Percentiles rank a stretch among this genome's conserved stretches.
phyloP scores from a whole-genome alignment of 1,140 invertebrate genomes.

The Bacillus rossius region DNA sequence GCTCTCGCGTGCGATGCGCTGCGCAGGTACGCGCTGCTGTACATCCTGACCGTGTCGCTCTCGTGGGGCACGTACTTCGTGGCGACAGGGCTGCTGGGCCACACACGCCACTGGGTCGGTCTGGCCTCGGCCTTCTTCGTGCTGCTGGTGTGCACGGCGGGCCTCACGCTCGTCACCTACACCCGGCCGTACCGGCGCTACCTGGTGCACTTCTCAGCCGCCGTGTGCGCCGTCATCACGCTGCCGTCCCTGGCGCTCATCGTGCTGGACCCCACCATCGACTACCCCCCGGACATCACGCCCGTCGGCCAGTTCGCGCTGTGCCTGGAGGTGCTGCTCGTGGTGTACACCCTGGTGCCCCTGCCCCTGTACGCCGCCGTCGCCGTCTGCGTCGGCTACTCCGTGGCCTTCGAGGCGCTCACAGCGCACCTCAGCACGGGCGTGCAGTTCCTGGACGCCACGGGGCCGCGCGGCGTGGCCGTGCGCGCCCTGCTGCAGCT shows the following conservation, averaged over 20 bases:
- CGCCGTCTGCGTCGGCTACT: conserved; percentile 70
- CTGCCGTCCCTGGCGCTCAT: conserved; percentile 58
- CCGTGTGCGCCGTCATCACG: conserved; percentile 59
- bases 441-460: conserved; percentile 13
- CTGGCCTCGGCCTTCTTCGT: conserved; percentile 42
- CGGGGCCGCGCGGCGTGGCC: conserved; percentile 40
- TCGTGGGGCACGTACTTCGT: conserved; percentile 52
- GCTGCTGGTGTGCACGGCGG: conserved; percentile 41
- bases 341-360: conserved; percentile 91
- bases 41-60: conserved; percentile 50
- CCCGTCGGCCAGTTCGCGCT: conserved; percentile 78
- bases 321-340: conserved; percentile 78
- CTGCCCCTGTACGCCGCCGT: conserved; percentile 82
- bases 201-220: conserved; percentile 56
- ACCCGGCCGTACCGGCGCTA: conserved; percentile 60
- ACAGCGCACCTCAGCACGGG: conserved; percentile 18
- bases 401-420: conserved; percentile 71
- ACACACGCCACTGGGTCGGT: conserved; percentile 48
- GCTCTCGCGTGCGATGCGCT: no score
- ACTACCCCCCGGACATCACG: conserved; percentile 52
- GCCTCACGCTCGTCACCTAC: conserved; percentile 58
- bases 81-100: conserved; percentile 35
- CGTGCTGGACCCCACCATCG: conserved; percentile 46
- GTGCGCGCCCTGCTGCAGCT: conserved; percentile 78
- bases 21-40: conserved; percentile 54